These are phyloP conservation scores for Drosophila testacea DNA, from an alignment of 2,888 invertebrate species.

Conservation along the genomic window DNA sequence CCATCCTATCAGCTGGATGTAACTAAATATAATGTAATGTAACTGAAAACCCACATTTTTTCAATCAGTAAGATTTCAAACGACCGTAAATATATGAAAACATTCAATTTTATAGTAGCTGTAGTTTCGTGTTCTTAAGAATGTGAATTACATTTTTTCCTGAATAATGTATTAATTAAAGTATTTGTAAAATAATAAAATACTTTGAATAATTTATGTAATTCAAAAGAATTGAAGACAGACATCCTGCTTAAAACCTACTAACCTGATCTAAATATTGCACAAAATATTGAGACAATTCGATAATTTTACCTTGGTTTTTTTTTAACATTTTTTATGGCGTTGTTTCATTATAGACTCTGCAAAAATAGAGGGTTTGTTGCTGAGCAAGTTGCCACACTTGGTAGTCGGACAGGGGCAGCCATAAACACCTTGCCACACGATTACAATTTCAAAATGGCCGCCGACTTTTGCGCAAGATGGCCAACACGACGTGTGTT, in stretches of 20 bases:
- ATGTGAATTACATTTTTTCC: no score
- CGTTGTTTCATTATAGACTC: neutral
- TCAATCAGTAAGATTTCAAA: no score
- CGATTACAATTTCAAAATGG: slow-evolving; percentile 64
- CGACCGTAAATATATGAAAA: no score
- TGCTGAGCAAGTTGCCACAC: slow-evolving; percentile 53
- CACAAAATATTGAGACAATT: neutral
- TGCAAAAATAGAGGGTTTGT: slow-evolving; percentile 8
- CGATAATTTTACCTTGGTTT: neutral
- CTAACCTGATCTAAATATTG: neutral
- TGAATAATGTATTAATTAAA: no score
- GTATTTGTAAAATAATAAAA: no score
- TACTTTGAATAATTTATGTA: no score
- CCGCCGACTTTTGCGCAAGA: slow-evolving; percentile 71
- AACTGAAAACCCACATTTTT: no score
- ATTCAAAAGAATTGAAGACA: neutral
- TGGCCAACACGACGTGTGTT: slow-evolving; percentile 64
- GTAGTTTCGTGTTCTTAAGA: no score
- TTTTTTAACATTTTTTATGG: neutral
- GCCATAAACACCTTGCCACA: slow-evolving; percentile 56
- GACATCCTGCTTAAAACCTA: no score
- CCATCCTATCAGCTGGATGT: no score
- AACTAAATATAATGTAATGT: no score
- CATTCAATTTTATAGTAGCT: no score
- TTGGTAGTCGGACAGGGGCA: slow-evolving; percentile 28